Evolutionary conservation across 2,113 vertebrate species (phyloP).

Genomic region (Xyliphius kryptos): DNA sequence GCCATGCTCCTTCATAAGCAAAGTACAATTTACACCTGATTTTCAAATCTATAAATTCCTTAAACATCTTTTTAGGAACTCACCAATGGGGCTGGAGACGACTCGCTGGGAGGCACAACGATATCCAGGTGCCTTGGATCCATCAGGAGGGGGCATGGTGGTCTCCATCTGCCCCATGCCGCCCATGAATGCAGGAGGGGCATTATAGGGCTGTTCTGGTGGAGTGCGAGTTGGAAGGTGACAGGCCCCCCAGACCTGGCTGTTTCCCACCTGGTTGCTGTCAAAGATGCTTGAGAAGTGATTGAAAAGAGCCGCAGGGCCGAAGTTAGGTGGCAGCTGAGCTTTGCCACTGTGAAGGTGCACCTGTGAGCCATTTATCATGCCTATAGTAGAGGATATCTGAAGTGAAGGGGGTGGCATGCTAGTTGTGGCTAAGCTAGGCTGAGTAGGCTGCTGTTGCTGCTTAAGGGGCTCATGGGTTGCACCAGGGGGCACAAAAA

Average conservation of each 20-base stretch:
- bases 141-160: constrained; percentile 80
- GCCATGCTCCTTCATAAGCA: too few species aligned
- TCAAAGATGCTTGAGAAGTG: constrained; percentile 97
- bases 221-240: constrained; percentile 81
- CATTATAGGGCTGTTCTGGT: constrained; percentile 81
- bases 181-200: constrained; percentile 79
- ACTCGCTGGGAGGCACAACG: constrained; percentile 85
- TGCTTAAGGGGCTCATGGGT: constrained; percentile 64
- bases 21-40: too few species aligned
- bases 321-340: constrained; percentile 83
- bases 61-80: too few species aligned
- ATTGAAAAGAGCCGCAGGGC: constrained; percentile 89
- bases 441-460: constrained; percentile 61
- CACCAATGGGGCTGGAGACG: constrained; percentile 88
- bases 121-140: constrained; percentile 93
- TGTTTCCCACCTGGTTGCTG: constrained; percentile 86
- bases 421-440: constrained; percentile 57
- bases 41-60: too few species aligned
- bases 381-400: constrained; percentile 83
- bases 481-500: constrained; percentile 78
- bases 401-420: constrained; percentile 71
- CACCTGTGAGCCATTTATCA: constrained; percentile 95
- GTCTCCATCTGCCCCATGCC: constrained; percentile 88
- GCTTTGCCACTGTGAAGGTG: constrained; percentile 83
- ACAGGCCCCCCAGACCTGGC: constrained; percentile 91